Evolutionary conservation across 2,113 vertebrate genomes (phyloP).

Genomic region (Sarotherodon lohbergeri): DNA sequence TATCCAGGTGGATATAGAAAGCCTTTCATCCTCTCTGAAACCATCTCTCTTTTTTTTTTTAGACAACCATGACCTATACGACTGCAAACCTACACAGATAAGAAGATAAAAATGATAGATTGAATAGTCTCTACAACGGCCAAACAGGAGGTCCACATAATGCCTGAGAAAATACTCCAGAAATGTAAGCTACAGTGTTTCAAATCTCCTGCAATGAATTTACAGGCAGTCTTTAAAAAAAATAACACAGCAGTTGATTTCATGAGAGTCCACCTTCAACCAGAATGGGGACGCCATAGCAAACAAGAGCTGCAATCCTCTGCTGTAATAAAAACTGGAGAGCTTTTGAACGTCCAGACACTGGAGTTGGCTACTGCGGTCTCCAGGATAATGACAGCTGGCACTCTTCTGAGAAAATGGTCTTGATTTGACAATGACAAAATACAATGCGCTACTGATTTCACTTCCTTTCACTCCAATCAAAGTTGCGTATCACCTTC

Average conservation of each 20-base stretch:
- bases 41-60: neutral
- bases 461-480: neutral
- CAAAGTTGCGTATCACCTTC: neutral
- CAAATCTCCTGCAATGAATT: neutral
- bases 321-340: neutral
- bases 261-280: neutral
- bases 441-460: neutral
- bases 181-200: neutral
- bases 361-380: neutral
- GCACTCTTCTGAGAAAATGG: neutral
- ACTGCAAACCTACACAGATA: neutral
- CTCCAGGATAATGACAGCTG: conserved; percentile 9
- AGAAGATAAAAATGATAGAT: neutral
- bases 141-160: fast-evolving
- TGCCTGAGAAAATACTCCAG: neutral
- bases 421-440: neutral
- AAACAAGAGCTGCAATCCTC: neutral
- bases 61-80: neutral
- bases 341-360: neutral
- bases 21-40: neutral
- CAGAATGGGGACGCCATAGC: neutral
- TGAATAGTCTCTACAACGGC: neutral
- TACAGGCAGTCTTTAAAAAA: neutral
- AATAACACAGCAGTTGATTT: neutral
- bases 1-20: neutral